Evolutionary conservation across 2,113 vertebrate species (phyloP), one percentile per base, ranked within the genome.

Genomic region (Malaclemys terrapin): DNA sequence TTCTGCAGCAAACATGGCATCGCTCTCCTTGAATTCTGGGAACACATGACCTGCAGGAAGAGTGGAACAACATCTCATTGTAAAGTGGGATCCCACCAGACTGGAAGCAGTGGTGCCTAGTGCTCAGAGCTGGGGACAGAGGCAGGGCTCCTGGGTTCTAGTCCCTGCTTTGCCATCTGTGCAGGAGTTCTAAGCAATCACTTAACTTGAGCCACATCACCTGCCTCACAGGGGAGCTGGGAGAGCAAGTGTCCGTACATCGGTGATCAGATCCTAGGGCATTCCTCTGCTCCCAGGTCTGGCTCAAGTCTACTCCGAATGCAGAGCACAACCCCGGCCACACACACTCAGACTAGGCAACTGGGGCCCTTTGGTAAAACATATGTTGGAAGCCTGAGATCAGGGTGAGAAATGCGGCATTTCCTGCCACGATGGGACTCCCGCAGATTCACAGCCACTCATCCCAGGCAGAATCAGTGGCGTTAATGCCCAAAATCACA

Each of bases 1-100:
- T 93, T 99, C 99, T 0, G 99, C 99, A 12, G 99, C 99, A 47
- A 99, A 99, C 99, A 99, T 99, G 59, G 99, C 99, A 11, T 99
- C 99, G 0, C 99, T 99, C 97, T 99, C 99, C 95, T 99, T 99
- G 97, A 99, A 99, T 92, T 99, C 99, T 0, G 99, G 99, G 95
- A 99, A 99, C 62, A 99, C 98, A 0, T 99, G 99, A 95, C 99
- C 99, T 99, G 94, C 2, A 17, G 78, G 31, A 94, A 90, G 52
- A 83, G n/a, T 90, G 17, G 0, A 9, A 91, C 52, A 49, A 65
- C 5, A 7, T 13, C 2, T 2, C 0, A 0, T 1, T 47, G 84
- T 22, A 16, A 84, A 27, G 52, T 49, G 62, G 80, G 75, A 19
- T 31, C 78, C 59, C 0, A 8, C 11, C 29, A 13, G 31, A 54